Evolutionary conservation across 1,140 invertebrate species (phyloP), one percentile per base, ranked within the genome.

Genomic region (Drosophila persimilis): DNA sequence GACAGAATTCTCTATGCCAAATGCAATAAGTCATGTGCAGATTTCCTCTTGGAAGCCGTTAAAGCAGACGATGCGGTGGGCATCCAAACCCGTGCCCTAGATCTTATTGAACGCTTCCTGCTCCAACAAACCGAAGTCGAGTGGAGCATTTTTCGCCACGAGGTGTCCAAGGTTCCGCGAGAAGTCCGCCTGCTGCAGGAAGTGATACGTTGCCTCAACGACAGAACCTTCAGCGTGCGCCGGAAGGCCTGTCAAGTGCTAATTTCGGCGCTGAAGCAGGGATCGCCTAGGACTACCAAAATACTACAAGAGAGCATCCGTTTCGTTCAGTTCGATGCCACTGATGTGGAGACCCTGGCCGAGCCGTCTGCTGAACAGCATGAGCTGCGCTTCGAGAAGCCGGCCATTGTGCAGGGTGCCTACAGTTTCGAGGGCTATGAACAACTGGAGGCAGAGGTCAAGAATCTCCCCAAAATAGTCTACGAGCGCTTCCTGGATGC

Each of bases 101-200:
- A 91, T 11, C 64, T 91, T 0, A 65, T 89, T 1, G 75, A 80
- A 6, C 73, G 73, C 6, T 90, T 91, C 15, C 31, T 91, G 13
- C 73, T 89, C n/a, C 52, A 88, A 6, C 77, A 89, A 26, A 84
- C 88, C 1, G 70, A 90, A 26, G 90, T 91, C 9, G 73, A 89
- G 45, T 91, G 90, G 90, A 77, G 72, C 39, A 76, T 91, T 50
- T 91, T 91, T 54, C 84, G 89, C 0, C 61, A 91, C 45, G 89
- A 91, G 64, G 77, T 91, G 1, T 90, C 86, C 20, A 80, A 77
- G 11, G 86, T 85, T 41, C 90, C 90, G 6, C 64, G 90, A 6
- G 90, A 91, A 56, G 81, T 91, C 6, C 54, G 56, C 5, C 55
- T 91, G 0, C 70, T 91, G 4, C 62, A 41, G 9, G 90, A 85